Evolutionary conservation across 2,888 invertebrate genomes (phyloP), one percentile per base, ranked within the genome.

Genomic region (Meganola albula): DNA sequence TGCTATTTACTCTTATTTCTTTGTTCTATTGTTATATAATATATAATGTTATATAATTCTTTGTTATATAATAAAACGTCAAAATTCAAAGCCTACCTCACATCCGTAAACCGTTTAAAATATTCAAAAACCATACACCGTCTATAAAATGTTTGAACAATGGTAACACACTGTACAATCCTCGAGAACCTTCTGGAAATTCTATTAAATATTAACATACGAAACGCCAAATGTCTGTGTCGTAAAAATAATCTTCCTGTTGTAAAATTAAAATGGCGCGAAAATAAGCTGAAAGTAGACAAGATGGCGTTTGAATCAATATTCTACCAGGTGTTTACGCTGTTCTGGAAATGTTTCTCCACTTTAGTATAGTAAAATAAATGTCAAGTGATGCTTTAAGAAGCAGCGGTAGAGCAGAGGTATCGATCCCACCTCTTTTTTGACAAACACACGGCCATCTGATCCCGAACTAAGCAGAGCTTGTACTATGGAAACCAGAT

Each of bases 171-270:
- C 39, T 30, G 37, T 36, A 32, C 27, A 29, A 39, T 31, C 26
- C 42, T 24, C 34, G 27, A 44, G 40, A 36, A 44, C 39, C 44
- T 49, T 44, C 44, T 49, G 49, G 49, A 53, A 48, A 44, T 46
- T 53, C 41, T 44, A 40, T 47, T 49, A 53, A 42, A 49, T 39
- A 53, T 52, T 52, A 47, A 49, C 44, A 27, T 40, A 48, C 37
- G 37, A 29, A 37, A 37, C 48, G 35, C 40, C 28, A 25, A 40
- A 34, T 40, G 37, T 44, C 37, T 37, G 40, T 47, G 49, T 48
- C 49, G 47, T 40, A 40, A 48, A 44, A 48, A 47, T 47, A 44
- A 47, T 47, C 44, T 39, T 36, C 10, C 5, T 32, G 44, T 48
- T 47, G 40, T 39, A 48, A 48, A 47, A 40, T 40, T 44, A 37